Base-by-base conservation (phyloP, 2,888 invertebrate species). In the Lasiommata megera region DNA sequence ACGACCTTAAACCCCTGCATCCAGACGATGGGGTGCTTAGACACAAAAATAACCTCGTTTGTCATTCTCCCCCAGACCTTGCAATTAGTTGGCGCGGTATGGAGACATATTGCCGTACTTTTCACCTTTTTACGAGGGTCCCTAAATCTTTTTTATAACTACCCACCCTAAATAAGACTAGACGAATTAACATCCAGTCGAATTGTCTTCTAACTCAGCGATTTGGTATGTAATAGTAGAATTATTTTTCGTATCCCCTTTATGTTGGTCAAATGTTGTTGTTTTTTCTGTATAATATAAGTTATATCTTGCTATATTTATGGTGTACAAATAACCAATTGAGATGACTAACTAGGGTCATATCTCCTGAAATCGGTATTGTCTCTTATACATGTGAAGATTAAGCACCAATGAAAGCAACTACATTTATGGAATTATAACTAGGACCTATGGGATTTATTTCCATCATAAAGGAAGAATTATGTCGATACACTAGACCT, bases 71-170 rank as follows among this genome's bases (percentile, higher is more conserved):
- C 67, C 65, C 54, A 62, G 51, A 61, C 38, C 55, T 54, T 40
- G 67, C 65, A 65, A 68, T 67, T 64, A 64, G 61, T 54, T 61
- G 58, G 56, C 56, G 51, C 52, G 56, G 47, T 52, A 57, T 58
- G 57, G 65, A 67, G 65, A 69, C 65, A 65, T 61, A 68, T 63
- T 60, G 65, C 59, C 61, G 46, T 65, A 62, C 62, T 68, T 64
- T 67, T 54, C 69, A 67, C 66, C 63, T 64, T 64, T 52, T 62
- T 62, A 54, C 56, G 52, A 60, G 64, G 53, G 47, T 28, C 41
- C 23, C 56, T 58, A 66, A 67, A 68, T 68, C 68, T 65, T 62
- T 64, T 69, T 66, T 66, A 64, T 62, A 67, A 66, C 67, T 67
- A 66, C 60, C 57, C 58, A 48, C 62, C 60, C 59, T 58, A 58